Conservation (phyloP, 2,797 vertebrate species). For the Enteromius treurensis region DNA sequence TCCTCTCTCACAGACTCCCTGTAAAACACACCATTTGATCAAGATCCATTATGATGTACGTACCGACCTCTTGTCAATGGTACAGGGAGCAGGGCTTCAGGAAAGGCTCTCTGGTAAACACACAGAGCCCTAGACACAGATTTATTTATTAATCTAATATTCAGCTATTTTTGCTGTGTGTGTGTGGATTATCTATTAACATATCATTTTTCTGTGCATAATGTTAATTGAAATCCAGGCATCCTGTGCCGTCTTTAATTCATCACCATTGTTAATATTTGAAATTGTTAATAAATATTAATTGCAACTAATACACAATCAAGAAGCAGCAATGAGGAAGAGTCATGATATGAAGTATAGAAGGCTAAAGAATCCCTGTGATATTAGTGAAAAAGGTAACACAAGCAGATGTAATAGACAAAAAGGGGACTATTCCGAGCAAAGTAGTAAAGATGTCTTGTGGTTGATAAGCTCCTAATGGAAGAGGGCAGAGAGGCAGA, state of each 20-base stretch:
- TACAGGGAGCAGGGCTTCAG: not conserved
- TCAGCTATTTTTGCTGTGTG: not conserved
- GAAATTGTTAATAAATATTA: not conserved
- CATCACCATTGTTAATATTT: not conserved
- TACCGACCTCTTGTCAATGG: not conserved
- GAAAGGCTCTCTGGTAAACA: too few species aligned
- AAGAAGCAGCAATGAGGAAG: constrained; percentile 22
- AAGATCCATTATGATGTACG: not conserved
- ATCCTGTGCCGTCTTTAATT: not conserved
- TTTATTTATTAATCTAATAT: not conserved
- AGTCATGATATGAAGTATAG: not conserved
- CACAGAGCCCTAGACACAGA: not conserved
- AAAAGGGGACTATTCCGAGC: constrained; percentile 33
- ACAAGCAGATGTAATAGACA: not conserved
- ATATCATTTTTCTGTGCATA: too few species aligned
- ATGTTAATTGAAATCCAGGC: not conserved
- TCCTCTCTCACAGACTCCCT: not conserved
- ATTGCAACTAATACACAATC: not conserved
- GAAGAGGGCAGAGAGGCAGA: constrained; percentile 54
- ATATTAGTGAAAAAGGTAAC: not conserved
- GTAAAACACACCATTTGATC: not conserved
- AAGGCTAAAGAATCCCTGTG: not conserved
- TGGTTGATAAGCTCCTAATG: constrained; percentile 62
- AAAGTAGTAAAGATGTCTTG: constrained; percentile 49
- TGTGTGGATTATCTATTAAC: not conserved